Evolutionary conservation across 2,797 vertebrate genomes (phyloP).

Genomic region (Gila robusta): DNA sequence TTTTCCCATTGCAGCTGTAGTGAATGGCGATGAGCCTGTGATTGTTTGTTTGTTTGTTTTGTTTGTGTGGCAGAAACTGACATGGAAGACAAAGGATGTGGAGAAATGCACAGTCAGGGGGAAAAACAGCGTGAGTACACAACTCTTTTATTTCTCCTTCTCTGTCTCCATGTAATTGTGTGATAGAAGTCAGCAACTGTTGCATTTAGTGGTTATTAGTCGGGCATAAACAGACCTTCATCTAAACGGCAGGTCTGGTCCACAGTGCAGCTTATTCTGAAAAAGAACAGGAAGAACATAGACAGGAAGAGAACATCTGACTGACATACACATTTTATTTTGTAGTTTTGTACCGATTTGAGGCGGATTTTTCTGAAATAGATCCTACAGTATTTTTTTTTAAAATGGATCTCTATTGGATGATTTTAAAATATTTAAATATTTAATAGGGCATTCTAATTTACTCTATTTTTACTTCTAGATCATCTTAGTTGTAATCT

Average conservation of each 20-base stretch:
- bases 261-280: not conserved
- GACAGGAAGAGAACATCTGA: not conserved
- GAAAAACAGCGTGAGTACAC: slow-evolving; percentile 85
- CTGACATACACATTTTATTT: not conserved
- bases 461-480: not conserved
- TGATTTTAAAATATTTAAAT: not conserved
- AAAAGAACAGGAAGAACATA: not conserved
- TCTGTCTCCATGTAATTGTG: slow-evolving; percentile 19
- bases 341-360: not conserved
- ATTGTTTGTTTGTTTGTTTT: slow-evolving; percentile 42
- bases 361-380: not conserved
- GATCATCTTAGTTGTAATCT: not conserved
- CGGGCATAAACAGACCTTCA: not conserved
- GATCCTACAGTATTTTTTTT: not conserved
- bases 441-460: not conserved
- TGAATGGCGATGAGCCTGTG: slow-evolving; percentile 12
- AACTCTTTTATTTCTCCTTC: slow-evolving; percentile 40
- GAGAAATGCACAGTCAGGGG: slow-evolving; percentile 86
- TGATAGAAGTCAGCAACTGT: slow-evolving; percentile 25
- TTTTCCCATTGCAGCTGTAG: slow-evolving; percentile 70
- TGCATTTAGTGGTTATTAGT: slow-evolving; percentile 13
- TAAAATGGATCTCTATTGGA: not conserved
- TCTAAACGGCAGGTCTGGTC: slow-evolving; percentile 18
- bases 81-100: slow-evolving; percentile 86
- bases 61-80: slow-evolving; percentile 79